phyloP scores from a whole-genome alignment of 2,888 invertebrate genomes.

The Synergus japonicus region DNA sequence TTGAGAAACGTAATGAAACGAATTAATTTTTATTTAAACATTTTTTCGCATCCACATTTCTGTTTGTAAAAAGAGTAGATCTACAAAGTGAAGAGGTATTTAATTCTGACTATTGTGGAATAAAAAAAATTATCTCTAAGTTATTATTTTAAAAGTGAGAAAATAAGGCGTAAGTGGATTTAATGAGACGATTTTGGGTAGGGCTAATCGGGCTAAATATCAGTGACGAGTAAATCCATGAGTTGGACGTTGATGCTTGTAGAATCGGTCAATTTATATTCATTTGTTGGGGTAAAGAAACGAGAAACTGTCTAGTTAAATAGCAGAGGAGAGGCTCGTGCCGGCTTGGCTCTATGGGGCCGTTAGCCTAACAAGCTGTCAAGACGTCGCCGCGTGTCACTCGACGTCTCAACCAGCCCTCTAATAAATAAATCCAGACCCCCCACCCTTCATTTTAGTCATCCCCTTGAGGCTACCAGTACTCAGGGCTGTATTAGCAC shows the following conservation, averaged over 20 bases:
- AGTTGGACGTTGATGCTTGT: neutral
- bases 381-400: slow-evolving; percentile 77
- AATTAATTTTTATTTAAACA: too few relatives aligned
- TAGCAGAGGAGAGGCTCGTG: slow-evolving; percentile 62
- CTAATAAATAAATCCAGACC: slow-evolving; percentile 62
- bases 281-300: slow-evolving; percentile 43
- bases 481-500: neutral
- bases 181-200: neutral
- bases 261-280: slow-evolving; percentile 29
- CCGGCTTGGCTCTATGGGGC: slow-evolving; percentile 59
- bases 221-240: neutral
- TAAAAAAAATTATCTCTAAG: too few relatives aligned
- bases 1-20: too few relatives aligned
- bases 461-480: slow-evolving; percentile 41
- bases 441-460: slow-evolving; percentile 46
- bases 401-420: slow-evolving; percentile 69
- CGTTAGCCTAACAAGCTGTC: slow-evolving; percentile 77
- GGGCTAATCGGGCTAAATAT: slow-evolving; percentile 5
- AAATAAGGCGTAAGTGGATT: neutral
- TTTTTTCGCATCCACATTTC: too few relatives aligned
- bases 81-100: too few relatives aligned
- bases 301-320: slow-evolving; percentile 60
- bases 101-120: too few relatives aligned
- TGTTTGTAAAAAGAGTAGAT: too few relatives aligned
- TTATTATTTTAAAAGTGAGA: neutral